Base-by-base conservation (phyloP, 2,888 invertebrate genomes). In the Frankliniella intonsa region DNA sequence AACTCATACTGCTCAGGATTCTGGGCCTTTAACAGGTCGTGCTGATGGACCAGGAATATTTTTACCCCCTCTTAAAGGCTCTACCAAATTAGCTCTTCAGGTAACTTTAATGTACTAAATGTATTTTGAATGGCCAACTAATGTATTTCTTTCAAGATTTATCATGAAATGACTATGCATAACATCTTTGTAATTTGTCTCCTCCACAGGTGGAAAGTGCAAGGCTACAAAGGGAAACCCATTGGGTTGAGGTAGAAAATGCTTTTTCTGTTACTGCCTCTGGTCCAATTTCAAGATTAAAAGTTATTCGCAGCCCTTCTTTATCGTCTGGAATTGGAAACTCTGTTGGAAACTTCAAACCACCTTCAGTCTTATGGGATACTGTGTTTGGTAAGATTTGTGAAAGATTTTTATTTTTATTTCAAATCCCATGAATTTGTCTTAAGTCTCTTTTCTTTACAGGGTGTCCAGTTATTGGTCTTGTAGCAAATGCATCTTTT, bases 331-430 rank as follows among this genome's bases (percentile, higher is more conserved):
- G 12, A 9, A 25, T 76, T 76, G 69, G 12, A 25, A 76, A 76
- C 25, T 22, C 69, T 25, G 10, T 22, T 8, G 69, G 22, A 25
- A 22, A 22, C 25, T 91, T 87, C 83, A 91, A 90, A 86, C 91
- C 89, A 85, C 90, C 88, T 0, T 89, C 89, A 0, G 90, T 90
- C n/a, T 90, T 92, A 0, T 94, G 94, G 94, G 93, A 93, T 85
- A 92, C 92, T 8, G 93, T 92, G 86, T 88, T 93, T 85, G 92
- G 92, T 92, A 87, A 82, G 84, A 84, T 22, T 14, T 55, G 55
- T 7, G 14, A 55, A 55, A 55, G 17, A 2, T 69, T 55, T 19
- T 51, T 80, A 25, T 49, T 14, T 82, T 69, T 80, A 81, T 80
- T 82, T 49, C 27, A 86, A 88, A 88, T 83, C 80, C 84, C 84